Conservation (phyloP, 2,888 invertebrate species). For the Pterostichus madidus region DNA sequence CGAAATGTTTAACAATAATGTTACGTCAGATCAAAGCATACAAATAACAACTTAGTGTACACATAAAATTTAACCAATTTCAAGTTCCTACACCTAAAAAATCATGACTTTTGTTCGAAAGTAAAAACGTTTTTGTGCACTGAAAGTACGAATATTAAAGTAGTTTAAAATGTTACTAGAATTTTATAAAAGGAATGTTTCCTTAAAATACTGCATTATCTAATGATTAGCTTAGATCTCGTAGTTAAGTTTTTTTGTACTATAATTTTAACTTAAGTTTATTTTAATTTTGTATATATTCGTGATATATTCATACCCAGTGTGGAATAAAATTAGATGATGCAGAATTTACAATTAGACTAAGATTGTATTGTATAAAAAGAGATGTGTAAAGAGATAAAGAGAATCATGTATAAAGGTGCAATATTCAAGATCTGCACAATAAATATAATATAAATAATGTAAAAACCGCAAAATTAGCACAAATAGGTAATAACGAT, state of each 20-base stretch:
- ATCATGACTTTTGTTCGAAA: conserved; percentile 32
- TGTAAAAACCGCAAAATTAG: conserved; percentile 56
- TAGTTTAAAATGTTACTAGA: conserved; percentile 20
- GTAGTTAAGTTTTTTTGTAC: conserved; percentile 58
- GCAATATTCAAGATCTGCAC: conserved; percentile 63
- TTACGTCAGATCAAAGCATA: conserved; percentile 78
- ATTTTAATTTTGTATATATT: conserved; percentile 58
- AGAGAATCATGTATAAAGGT: conserved; percentile 39
- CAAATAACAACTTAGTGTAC: conserved; percentile 81
- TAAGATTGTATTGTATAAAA: conserved; percentile 26
- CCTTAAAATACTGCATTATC: conserved; percentile 43
- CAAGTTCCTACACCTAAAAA: conserved; percentile 66
- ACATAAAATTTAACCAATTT: conserved; percentile 41
- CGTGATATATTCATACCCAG: conserved; percentile 38
- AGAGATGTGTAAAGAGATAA: conserved; percentile 29
- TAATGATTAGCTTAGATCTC: conserved; percentile 57
- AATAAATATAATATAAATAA: conserved; percentile 38
- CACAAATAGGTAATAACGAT: conserved; percentile 51
- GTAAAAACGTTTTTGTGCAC: conserved; percentile 44
- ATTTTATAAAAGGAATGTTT: conserved; percentile 38
- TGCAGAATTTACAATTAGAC: conserved; percentile 46
- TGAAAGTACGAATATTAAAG: conserved; percentile 55
- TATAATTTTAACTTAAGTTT: conserved; percentile 56
- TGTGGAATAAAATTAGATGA: conserved; percentile 37
- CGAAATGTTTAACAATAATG: conserved; percentile 80